These are phyloP conservation scores for Tetragonula clypearis DNA, from an alignment of 1,140 invertebrate genomes.

Conservation along the genomic window DNA sequence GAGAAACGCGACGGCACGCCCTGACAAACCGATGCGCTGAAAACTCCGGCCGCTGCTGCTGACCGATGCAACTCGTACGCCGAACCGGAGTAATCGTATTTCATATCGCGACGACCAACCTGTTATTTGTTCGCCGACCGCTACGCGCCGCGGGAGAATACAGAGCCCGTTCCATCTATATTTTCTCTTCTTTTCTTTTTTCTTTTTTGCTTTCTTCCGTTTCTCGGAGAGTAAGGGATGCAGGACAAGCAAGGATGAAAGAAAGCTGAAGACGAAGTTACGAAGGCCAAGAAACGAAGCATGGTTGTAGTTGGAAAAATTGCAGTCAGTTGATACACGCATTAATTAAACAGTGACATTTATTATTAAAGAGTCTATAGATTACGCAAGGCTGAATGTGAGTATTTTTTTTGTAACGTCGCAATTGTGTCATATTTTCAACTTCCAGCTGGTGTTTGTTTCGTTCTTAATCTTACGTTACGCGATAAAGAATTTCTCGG, in stretches of 20 bases:
- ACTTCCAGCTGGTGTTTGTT: not conserved
- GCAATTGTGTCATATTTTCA: no score
- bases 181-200: not conserved
- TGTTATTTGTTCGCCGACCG: constrained; percentile 56
- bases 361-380: no score
- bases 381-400: no score
- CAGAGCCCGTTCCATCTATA: not conserved
- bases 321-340: no score
- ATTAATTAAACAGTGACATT: no score
- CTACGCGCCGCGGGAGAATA: constrained; percentile 30
- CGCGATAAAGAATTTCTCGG: not conserved
- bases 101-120: constrained; percentile 61
- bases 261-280: not conserved
- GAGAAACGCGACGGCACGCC: constrained; percentile 34
- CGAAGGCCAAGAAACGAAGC: no score
- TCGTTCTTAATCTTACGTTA: not conserved
- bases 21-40: constrained; percentile 65
- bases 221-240: not conserved
- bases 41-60: constrained; percentile 57
- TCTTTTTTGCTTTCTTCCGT: not conserved
- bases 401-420: no score
- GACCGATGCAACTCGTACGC: constrained; percentile 67
- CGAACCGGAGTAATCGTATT: constrained; percentile 70
- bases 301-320: no score
- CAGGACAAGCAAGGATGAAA: not conserved